phyloP scores from a whole-genome alignment of 2,113 vertebrate genomes.

The Malurus melanocephalus region DNA sequence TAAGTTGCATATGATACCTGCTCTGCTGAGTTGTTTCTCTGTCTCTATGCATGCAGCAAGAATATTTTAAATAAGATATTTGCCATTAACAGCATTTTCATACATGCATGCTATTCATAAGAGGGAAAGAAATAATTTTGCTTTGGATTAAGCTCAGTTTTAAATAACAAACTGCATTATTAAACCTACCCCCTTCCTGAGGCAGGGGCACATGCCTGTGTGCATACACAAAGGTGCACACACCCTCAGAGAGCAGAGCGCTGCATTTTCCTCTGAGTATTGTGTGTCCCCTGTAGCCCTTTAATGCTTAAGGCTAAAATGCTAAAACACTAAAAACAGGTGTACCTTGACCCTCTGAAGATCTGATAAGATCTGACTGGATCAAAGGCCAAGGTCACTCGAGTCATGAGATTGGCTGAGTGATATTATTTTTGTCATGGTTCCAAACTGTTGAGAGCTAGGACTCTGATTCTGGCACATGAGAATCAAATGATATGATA shows the following conservation, averaged over 20 bases:
- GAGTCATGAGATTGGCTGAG: conserved; percentile 29
- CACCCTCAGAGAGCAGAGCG: background rate
- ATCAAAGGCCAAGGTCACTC: conserved; percentile 57
- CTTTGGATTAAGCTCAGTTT: background rate
- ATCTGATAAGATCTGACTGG: conserved; percentile 49
- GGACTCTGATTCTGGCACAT: conserved; percentile 43
- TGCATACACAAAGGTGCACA: background rate
- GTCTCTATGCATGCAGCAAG: background rate
- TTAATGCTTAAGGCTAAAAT: conserved; percentile 35
- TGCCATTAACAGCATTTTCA: background rate
- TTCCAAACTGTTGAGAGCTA: conserved; percentile 48
- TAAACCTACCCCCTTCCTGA: background rate
- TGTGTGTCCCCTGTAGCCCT: background rate
- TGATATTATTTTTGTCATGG: conserved; percentile 71
- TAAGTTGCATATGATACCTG: background rate
- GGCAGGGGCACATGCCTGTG: background rate
- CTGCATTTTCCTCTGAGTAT: background rate
- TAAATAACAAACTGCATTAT: background rate
- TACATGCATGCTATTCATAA: background rate
- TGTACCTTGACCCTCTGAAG: conserved; percentile 45
- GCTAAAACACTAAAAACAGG: conserved; percentile 33
- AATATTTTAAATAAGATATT: background rate
- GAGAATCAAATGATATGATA: conserved; percentile 56
- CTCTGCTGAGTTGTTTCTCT: background rate
- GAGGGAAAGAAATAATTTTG: background rate